Evolutionary conservation across 2,888 invertebrate species (phyloP), one percentile per base, ranked within the genome.

Genomic region (Dasypogon diadema): DNA sequence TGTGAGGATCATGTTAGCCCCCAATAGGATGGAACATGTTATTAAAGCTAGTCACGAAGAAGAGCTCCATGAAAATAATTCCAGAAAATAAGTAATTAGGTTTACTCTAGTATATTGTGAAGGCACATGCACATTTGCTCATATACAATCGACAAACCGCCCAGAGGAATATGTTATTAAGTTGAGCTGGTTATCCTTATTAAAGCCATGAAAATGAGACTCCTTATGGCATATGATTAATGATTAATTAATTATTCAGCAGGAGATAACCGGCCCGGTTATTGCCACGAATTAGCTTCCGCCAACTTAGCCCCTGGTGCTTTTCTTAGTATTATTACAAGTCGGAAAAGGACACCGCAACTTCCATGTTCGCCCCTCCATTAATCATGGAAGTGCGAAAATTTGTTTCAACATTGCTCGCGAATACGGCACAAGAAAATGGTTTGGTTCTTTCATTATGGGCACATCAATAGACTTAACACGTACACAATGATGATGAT

Each of bases 51-150:
- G 65, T 65, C 65, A 65, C 65, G 65, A 24, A 65, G 65, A 14
- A 5, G 12, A 34, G 24, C 21, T 46, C 48, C 65, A 65, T 65
- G 65, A 65, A 65, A 65, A 65, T 65, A 65, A 65, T 65, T 65
- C 65, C 65, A 65, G 65, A 65, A 65, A 65, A 65, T 65, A 65
- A 65, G 65, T 65, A 65, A 65, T 65, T 65, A 65, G 65, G 65
- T 65, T 65, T 65, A 24, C 65, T 65, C 48, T 26, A 65, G 48
- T 65, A 65, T 65, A 65, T 65, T 65, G 48, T 26, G 26, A 24
- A 42, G 48, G 24, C 46, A 65, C 18, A 65, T 48, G 26, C 54
- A 18, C 54, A 18, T 54, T 54, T 5, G 54, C 12, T 42, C 42
- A 8, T n/a, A 21, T 12, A 54, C 54, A 18, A 16, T 16, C 56